Base-by-base conservation (phyloP, 2,888 invertebrate species). In the Gasteruption jaculator region DNA sequence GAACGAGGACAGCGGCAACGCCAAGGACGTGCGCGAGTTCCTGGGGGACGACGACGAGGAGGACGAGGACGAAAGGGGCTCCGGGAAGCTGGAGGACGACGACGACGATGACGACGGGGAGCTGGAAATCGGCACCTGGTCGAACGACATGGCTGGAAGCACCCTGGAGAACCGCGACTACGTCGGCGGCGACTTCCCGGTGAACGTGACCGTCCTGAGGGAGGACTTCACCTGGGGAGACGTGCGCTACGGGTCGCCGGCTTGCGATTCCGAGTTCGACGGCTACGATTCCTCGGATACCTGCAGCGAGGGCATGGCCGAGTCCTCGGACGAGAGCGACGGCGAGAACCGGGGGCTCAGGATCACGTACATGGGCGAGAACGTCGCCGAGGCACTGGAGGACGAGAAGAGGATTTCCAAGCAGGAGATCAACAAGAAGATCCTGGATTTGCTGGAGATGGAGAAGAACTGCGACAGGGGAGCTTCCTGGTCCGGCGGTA, bases 51-150 rank as follows among this genome's bases (percentile, higher is more conserved):
- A 63, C 8, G 62, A 56, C 61, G 12, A 34, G 4, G 54, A 49
- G 8, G 38, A 39, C 19, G 19, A 5, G 5, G 18, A 19, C 15
- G 27, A 21, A n/a, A 36, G 37, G 33, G 29, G 21, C 8, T 15
- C 11, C 16, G 19, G 31, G 5, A 40, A 43, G 4, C 15, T 40
- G 27, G 36, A 50, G 22, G 21, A 24, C 7, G 38, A 30, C 5
- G 32, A 44, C 4, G n/a, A 19, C 8, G 47, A 51, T 7, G 42
- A 50, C 3, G 71, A 60, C 1, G 74, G 80, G 61, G 81, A 83
- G 56, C 78, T 91, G 61, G 91, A 91, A 68, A 91, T 92, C 33
- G 92, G 91, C 6, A 91, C 85, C 0, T 92, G 92, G 92, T 86
- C 87, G 1, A 92, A 91, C 65, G 91, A 91, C 38, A 91, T 91